phyloP scores from a whole-genome alignment of 2,113 vertebrate species.

The Thamnophis sirtalis region DNA sequence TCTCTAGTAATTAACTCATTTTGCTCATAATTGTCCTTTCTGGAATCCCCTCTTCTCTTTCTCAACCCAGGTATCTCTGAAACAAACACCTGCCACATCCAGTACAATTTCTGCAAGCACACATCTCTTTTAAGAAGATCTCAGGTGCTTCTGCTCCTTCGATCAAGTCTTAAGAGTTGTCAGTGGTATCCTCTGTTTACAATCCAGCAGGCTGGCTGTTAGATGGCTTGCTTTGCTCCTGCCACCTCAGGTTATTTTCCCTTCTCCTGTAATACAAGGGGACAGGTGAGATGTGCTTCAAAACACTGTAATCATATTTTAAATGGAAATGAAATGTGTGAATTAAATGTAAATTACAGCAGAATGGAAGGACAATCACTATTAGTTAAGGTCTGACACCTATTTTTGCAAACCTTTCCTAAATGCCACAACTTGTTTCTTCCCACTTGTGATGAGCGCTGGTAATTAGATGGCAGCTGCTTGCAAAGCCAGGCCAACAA shows the following conservation, averaged over 20 bases:
- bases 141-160: not conserved
- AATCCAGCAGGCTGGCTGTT: slow-evolving; percentile 35
- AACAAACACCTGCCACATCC: not conserved
- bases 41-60: not conserved
- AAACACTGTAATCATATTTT: slow-evolving; percentile 84
- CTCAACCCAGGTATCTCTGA: not conserved
- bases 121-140: not conserved
- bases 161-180: not conserved
- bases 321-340: slow-evolving; percentile 83
- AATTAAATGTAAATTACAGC: slow-evolving; percentile 82
- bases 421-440: slow-evolving; percentile 82
- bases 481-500: slow-evolving; percentile 36
- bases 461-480: slow-evolving; percentile 77
- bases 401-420: slow-evolving; percentile 81
- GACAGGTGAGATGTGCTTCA: slow-evolving; percentile 85
- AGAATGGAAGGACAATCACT: slow-evolving; percentile 83
- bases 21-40: not conserved
- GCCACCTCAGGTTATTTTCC: slow-evolving; percentile 67
- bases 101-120: not conserved
- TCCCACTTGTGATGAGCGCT: slow-evolving; percentile 66
- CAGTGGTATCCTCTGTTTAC: not conserved
- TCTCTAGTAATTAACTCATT: not conserved
- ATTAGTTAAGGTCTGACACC: slow-evolving; percentile 85
- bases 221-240: slow-evolving; percentile 52
- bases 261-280: slow-evolving; percentile 67